These are phyloP conservation scores for Aphrophora alni DNA, from an alignment of 2,888 invertebrate species.

Conservation along the genomic window DNA sequence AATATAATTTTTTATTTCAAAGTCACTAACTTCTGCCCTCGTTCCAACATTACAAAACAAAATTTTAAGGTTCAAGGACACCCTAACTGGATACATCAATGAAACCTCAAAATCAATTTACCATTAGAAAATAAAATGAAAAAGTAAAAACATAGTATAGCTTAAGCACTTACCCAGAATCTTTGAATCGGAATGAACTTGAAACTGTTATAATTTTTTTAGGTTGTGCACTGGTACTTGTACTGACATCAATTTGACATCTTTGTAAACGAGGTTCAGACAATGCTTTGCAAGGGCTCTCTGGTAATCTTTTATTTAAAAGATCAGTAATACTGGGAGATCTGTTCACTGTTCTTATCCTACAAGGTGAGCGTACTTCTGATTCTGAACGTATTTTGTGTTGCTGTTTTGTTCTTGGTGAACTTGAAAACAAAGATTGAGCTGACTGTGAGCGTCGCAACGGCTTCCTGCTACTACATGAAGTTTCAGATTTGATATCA, in stretches of 20 bases:
- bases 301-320: background rate
- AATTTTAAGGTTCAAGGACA: no score
- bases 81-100: no score
- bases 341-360: background rate
- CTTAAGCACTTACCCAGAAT: background rate
- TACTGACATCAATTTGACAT: background rate
- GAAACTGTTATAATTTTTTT: background rate
- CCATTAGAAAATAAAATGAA: no score
- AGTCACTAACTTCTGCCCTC: no score
- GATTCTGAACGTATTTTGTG: background rate
- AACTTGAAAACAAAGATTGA: background rate
- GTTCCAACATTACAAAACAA: no score
- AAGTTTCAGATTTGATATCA: background rate
- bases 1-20: no score
- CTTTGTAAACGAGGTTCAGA: background rate
- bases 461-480: background rate
- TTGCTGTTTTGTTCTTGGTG: background rate
- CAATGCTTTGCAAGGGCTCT: background rate
- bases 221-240: background rate
- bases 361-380: background rate
- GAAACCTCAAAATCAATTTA: no score
- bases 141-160: no score
- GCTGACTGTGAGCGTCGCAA: background rate
- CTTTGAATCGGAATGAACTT: background rate
- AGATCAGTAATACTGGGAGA: background rate